A percentile compares a stretch with the other conserved stretches of the same genome.
phyloP scores from a whole-genome alignment of 2,113 vertebrate species.

The Hemiprocne comata region DNA sequence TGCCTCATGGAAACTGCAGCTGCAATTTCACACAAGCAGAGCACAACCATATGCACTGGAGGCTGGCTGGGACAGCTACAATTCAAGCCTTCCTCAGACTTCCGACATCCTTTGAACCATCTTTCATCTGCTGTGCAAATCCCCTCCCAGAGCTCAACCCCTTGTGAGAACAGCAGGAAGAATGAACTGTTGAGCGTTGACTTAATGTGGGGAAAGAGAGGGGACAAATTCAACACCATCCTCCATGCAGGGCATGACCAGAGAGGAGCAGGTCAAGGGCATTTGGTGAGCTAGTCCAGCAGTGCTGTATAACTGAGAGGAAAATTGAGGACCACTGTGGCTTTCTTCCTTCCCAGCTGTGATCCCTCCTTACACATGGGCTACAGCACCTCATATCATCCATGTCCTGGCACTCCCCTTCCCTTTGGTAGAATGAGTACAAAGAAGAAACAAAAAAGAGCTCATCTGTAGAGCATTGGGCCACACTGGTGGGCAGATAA shows the following conservation, averaged over 20 bases:
- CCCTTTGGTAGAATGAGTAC: no score
- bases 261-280: not conserved
- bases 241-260: rapidly evolving
- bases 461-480: not conserved
- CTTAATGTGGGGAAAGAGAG: rapidly evolving
- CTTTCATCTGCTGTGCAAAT: not conserved
- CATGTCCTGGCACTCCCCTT: not conserved
- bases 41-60: not conserved
- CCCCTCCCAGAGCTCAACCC: not conserved
- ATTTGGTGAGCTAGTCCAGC: not conserved
- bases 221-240: not conserved
- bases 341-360: not conserved
- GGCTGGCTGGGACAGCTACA: not conserved
- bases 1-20: not conserved
- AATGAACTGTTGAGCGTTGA: rapidly evolving
- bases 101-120: not conserved
- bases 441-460: not conserved
- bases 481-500: not conserved
- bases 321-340: not conserved
- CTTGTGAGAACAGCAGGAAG: not conserved
- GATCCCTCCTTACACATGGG: rapidly evolving
- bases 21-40: not conserved
- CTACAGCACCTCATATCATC: not conserved
- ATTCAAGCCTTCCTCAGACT: not conserved
- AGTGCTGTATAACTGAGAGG: not conserved